Evolutionary conservation across 1,140 invertebrate species (phyloP).

Genomic region (Brachionus rubens): DNA sequence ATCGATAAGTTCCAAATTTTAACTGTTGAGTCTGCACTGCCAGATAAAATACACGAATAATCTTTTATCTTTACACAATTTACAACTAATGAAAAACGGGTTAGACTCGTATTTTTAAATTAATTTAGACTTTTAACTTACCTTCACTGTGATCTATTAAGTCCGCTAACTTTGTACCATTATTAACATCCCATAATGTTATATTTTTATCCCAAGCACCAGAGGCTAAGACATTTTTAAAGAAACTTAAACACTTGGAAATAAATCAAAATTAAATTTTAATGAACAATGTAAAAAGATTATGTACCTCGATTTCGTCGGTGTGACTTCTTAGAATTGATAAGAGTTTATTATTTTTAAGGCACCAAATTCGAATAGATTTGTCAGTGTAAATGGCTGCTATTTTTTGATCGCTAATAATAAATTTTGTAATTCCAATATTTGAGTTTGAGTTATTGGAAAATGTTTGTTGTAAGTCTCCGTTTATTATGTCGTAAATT

Average conservation of each 20-base stretch:
- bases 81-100: constrained; percentile 49
- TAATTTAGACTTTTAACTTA: constrained; percentile 19
- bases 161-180: constrained; percentile 48
- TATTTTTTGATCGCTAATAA: neutral
- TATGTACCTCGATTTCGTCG: constrained; percentile 31
- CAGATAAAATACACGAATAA: constrained; percentile 50
- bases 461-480: neutral
- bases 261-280: neutral
- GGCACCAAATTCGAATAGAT: constrained; percentile 18
- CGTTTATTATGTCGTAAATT: constrained; percentile 3
- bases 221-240: constrained; percentile 49
- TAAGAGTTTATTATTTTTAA: constrained; percentile 49
- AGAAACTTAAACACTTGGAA: constrained; percentile 50
- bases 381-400: neutral
- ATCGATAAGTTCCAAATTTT: constrained; percentile 51
- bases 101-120: neutral
- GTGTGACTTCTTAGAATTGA: constrained; percentile 46
- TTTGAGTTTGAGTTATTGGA: neutral
- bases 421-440: neutral
- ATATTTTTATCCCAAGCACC: constrained; percentile 54
- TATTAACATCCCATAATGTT: constrained; percentile 51
- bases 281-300: too few relatives aligned
- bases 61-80: constrained; percentile 53
- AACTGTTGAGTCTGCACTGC: constrained; percentile 52
- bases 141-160: constrained; percentile 54